Evolutionary conservation across 2,113 vertebrate genomes (phyloP).

Genomic region (Macroglossus sobrinus): DNA sequence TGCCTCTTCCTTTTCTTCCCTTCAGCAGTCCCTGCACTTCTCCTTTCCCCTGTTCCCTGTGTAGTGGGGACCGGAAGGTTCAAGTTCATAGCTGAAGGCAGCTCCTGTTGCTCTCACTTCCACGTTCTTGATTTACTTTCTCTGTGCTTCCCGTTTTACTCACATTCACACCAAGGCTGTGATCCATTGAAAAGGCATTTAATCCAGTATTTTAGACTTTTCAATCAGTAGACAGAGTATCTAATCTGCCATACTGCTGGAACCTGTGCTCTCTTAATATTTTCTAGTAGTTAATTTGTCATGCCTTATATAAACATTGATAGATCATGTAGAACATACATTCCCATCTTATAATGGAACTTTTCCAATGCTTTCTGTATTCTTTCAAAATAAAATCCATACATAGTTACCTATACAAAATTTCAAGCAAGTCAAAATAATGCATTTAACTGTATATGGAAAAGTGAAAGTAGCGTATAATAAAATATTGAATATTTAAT

Average conservation of each 20-base stretch:
- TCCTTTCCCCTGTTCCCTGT: neutral
- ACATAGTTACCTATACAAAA: neutral
- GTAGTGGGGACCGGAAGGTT: neutral
- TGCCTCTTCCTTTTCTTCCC: neutral
- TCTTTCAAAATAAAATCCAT: slow-evolving; percentile 21
- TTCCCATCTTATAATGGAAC: neutral
- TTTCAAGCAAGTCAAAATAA: neutral
- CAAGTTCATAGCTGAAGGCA: neutral
- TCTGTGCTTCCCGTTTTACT: neutral
- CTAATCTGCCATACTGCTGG: neutral
- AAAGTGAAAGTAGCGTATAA: neutral
- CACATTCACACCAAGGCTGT: neutral
- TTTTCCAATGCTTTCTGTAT: neutral
- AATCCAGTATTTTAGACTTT: neutral
- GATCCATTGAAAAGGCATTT: neutral
- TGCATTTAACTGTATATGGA: neutral
- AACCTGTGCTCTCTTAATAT: neutral
- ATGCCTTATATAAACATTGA: neutral
- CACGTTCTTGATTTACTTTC: neutral
- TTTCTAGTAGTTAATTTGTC: neutral
- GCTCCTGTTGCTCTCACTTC: neutral
- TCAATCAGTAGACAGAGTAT: neutral
- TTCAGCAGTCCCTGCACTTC: neutral
- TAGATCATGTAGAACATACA: neutral
- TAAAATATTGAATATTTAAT: neutral